phyloP scores from a whole-genome alignment of 1,140 invertebrate genomes.

The Panagrolaimus sp. region DNA sequence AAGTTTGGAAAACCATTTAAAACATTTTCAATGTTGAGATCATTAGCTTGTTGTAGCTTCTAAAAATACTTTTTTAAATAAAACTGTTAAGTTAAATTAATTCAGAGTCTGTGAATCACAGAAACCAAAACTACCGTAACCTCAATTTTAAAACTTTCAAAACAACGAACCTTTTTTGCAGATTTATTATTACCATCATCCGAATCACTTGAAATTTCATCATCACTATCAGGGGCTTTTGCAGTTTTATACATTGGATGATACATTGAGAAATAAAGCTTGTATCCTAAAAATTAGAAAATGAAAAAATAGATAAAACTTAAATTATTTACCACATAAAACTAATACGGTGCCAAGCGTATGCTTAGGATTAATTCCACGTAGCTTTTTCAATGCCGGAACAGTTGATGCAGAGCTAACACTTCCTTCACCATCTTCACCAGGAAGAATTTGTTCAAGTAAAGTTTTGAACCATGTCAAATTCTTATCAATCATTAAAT shows the following conservation, averaged over 20 bases:
- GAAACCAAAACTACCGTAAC: too few relatives aligned
- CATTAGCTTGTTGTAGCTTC: constrained; percentile 17
- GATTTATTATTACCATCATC: not conserved
- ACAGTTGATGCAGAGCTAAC: constrained; percentile 6
- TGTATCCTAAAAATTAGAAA: too few relatives aligned
- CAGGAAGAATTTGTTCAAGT: constrained; percentile 72
- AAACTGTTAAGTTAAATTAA: constrained; percentile 26
- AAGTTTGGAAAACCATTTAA: constrained; percentile 87
- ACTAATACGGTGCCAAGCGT: constrained; percentile 92
- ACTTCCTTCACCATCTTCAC: constrained; percentile 42
- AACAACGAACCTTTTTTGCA: not conserved
- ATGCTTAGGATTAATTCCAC: constrained; percentile 78
- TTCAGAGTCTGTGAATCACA: not conserved
- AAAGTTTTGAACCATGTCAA: constrained; percentile 83
- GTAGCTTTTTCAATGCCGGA: constrained; percentile 58
- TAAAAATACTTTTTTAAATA: too few relatives aligned
- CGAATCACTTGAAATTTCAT: constrained; percentile 23
- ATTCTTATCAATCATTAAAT: constrained; percentile 81
- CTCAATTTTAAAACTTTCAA: not conserved
- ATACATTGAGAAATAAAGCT: constrained; percentile 96
- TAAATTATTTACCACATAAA: too few relatives aligned
- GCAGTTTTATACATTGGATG: constrained; percentile 66
- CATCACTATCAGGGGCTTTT: constrained; percentile 29
- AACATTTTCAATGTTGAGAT: constrained; percentile 67
- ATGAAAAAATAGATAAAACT: too few relatives aligned